A percentile compares a stretch with the other conserved stretches of the same genome.
Conservation (phyloP, 2,797 vertebrate species). For the Tarsius wallacei region DNA sequence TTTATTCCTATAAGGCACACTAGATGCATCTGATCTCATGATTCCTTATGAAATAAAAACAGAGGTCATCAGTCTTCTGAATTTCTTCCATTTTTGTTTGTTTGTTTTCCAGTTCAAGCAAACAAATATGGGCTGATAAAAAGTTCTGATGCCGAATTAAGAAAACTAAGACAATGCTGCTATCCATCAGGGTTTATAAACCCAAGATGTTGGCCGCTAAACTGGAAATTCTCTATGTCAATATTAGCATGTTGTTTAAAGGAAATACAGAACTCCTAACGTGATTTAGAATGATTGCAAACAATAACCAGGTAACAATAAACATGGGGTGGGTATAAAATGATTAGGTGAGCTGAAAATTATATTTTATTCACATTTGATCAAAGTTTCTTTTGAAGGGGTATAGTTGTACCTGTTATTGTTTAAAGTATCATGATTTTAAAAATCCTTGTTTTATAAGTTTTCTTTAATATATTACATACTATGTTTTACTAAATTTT, state of each 20-base stretch:
- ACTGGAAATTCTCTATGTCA: neutral
- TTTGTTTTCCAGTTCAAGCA: neutral
- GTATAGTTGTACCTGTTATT: neutral
- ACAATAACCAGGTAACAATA: neutral
- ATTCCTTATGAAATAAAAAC: neutral
- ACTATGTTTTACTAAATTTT: neutral
- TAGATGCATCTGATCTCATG: neutral
- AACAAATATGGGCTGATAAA: neutral
- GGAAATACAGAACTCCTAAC: neutral
- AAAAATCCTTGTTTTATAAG: neutral
- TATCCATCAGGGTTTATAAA: neutral
- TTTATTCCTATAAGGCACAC: neutral
- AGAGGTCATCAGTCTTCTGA: neutral
- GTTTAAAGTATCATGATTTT: neutral
- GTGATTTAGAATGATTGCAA: neutral
- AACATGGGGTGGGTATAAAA: neutral
- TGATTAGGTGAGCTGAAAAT: neutral
- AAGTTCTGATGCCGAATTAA: neutral
- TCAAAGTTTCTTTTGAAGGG: neutral
- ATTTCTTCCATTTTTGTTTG: neutral
- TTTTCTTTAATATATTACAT: slow-evolving; percentile 4
- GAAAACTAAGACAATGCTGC: neutral
- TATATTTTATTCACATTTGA: slow-evolving; percentile 25
- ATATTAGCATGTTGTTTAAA: neutral
- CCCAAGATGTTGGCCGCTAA: neutral